Evolutionary conservation across 1,140 invertebrate species (phyloP).

Genomic region (Platorchestia sp.): DNA sequence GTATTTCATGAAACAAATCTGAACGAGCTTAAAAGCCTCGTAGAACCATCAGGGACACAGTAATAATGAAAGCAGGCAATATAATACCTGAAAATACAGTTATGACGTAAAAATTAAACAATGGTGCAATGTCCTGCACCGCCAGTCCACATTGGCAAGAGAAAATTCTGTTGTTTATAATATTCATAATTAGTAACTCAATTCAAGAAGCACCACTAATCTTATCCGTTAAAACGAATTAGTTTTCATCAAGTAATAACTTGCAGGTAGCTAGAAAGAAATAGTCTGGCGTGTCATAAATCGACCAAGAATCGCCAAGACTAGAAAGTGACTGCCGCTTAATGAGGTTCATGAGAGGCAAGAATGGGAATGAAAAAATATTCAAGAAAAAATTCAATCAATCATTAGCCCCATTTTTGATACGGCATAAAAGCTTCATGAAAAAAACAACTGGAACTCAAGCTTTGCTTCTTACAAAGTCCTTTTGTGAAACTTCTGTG

Average conservation of each 20-base stretch:
- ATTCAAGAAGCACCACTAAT: not conserved
- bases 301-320: not conserved
- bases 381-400: not conserved
- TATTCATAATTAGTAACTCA: not conserved
- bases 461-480: not conserved
- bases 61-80: too few relatives aligned
- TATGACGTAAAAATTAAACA: not conserved
- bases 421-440: not conserved
- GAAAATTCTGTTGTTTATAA: not conserved
- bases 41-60: too few relatives aligned
- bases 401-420: not conserved
- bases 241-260: not conserved
- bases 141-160: not conserved
- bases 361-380: not conserved
- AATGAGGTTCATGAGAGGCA: not conserved
- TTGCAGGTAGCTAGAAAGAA: not conserved
- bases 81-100: too few relatives aligned
- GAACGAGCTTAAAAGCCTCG: too few relatives aligned
- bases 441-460: not conserved
- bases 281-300: not conserved
- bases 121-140: not conserved
- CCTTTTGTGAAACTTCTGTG: not conserved
- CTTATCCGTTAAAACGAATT: not conserved
- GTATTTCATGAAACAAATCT: not conserved
- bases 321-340: not conserved